phyloP scores from a whole-genome alignment of 2,113 vertebrate species.

The Oncorhynchus mykiss region DNA sequence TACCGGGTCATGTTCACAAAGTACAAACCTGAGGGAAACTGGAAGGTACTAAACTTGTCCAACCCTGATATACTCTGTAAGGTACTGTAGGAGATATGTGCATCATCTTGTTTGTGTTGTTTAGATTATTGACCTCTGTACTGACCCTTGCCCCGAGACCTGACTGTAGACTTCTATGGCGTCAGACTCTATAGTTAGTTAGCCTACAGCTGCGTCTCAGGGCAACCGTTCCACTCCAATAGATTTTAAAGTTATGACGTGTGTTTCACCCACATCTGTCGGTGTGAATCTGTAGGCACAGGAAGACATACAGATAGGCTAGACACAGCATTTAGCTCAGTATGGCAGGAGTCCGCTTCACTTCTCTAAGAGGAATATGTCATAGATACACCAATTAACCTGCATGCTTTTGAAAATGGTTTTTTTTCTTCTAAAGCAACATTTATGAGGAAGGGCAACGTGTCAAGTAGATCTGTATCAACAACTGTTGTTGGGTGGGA shows the following conservation, averaged over 20 bases:
- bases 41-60: neutral
- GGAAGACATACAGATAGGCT: neutral
- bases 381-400: too few species aligned
- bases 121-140: neutral
- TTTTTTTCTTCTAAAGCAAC: too few species aligned
- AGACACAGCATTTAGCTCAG: neutral
- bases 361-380: neutral
- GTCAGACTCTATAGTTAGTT: neutral
- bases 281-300: neutral
- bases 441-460: neutral
- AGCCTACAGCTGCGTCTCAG: too few species aligned
- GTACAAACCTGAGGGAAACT: neutral
- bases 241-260: neutral
- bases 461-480: constrained; percentile 27
- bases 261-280: neutral
- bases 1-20: neutral
- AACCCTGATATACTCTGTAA: too few species aligned
- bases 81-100: too few species aligned
- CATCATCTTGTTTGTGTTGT: neutral
- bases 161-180: too few species aligned
- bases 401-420: too few species aligned
- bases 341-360: neutral
- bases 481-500: neutral
- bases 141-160: neutral
- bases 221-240: neutral